A percentile compares a stretch with the other conserved stretches of the same genome.
These are phyloP conservation scores for Actinemys pallida DNA, from an alignment of 2,113 vertebrate species.

Conservation along the genomic window DNA sequence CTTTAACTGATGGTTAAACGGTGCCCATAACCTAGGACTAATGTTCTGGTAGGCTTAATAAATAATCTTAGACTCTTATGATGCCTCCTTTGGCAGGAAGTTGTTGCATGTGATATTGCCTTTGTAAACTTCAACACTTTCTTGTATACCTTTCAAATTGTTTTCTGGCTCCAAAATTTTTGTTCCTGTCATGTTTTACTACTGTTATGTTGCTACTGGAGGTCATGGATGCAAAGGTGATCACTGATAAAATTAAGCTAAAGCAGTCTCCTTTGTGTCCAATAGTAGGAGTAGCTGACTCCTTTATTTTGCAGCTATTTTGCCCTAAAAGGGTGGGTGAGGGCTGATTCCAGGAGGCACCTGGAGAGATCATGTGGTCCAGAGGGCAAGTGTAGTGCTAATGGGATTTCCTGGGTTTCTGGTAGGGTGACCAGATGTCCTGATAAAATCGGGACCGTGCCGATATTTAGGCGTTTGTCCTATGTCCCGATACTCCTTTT, in stretches of 20 bases:
- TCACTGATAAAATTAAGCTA: not conserved
- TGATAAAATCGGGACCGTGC: too few relatives aligned
- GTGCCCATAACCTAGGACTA: not conserved
- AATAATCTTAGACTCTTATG: not conserved
- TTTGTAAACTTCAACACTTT: not conserved
- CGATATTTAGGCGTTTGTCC: too few relatives aligned
- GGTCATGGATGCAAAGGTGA: not conserved
- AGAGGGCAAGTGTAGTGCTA: not conserved
- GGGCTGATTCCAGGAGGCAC: not conserved
- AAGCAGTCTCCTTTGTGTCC: too few relatives aligned
- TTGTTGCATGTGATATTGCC: not conserved
- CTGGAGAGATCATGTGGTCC: not conserved
- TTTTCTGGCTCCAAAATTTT: not conserved
- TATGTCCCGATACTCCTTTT: too few relatives aligned
- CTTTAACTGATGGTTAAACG: not conserved
- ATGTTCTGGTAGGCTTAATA: not conserved
- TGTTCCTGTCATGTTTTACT: not conserved
- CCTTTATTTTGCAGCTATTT: too few relatives aligned
- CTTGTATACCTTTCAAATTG: not conserved
- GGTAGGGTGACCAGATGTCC: too few relatives aligned
- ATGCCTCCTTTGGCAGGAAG: not conserved
- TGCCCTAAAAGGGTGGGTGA: too few relatives aligned
- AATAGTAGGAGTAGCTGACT: not conserved
- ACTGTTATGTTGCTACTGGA: not conserved
- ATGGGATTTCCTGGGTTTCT: not conserved